Conservation (phyloP, 2,888 invertebrate genomes). For the Trichogramma evanescens region DNA sequence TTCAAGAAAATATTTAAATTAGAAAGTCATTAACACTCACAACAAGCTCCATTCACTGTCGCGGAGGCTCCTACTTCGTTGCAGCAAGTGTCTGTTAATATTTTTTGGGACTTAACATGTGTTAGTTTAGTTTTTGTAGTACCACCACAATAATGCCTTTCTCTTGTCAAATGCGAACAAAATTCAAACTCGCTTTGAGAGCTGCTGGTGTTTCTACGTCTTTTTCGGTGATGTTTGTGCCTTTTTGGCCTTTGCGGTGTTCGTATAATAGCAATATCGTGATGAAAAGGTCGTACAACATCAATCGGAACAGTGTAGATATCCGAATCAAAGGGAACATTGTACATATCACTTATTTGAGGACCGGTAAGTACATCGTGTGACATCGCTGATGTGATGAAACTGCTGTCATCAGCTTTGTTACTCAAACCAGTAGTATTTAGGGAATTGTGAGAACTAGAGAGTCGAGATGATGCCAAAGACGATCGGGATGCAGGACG, state of each 20-base stretch:
- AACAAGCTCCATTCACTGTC: conserved; percentile 51
- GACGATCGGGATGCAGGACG: conserved; percentile 73
- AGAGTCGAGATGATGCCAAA: conserved; percentile 66
- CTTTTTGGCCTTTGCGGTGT: conserved; percentile 49
- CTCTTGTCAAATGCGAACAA: conserved; percentile 43
- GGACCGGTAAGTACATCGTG: conserved; percentile 74
- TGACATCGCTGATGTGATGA: conserved; percentile 83
- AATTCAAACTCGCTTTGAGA: conserved; percentile 46
- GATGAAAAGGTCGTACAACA: conserved; percentile 59
- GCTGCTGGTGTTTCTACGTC: conserved; percentile 49
- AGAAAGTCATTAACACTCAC: conserved; percentile 1
- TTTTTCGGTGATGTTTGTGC: conserved; percentile 46
- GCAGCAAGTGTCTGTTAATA: conserved; percentile 42
- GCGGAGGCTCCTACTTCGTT: conserved; percentile 30
- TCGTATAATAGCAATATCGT: conserved; percentile 28
- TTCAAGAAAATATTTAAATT: background rate
- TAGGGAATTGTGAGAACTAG: conserved; percentile 75
- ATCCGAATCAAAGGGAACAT: conserved; percentile 82
- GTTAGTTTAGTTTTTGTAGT: conserved; percentile 43
- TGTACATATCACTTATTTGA: conserved; percentile 63
- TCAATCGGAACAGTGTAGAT: conserved; percentile 82
- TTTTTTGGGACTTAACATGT: conserved; percentile 43
- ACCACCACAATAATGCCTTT: conserved; percentile 40
- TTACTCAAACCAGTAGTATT: conserved; percentile 56
- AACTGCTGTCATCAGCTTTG: conserved; percentile 76